Conservation (phyloP, 2,113 vertebrate species). For the Callocephalon fimbriatum region DNA sequence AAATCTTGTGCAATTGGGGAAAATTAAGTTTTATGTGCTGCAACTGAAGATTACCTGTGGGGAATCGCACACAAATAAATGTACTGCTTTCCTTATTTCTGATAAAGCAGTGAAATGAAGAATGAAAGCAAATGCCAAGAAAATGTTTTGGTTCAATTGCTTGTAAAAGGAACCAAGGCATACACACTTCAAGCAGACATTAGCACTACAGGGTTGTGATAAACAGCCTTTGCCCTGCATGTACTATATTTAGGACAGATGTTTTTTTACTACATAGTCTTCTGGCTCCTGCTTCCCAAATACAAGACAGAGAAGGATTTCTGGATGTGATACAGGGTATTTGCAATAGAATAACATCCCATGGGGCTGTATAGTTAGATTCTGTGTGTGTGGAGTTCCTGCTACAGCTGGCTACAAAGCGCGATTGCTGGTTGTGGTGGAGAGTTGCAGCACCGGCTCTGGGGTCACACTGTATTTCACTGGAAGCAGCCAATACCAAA, state of each 20-base stretch:
- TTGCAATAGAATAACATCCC: neutral
- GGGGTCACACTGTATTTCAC: neutral
- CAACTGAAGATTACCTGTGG: constrained; percentile 44
- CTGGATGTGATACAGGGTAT: neutral
- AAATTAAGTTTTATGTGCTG: constrained; percentile 58
- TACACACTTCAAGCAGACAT: neutral
- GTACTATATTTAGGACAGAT: neutral
- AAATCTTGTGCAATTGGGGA: constrained; percentile 45
- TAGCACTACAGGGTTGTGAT: constrained; percentile 2
- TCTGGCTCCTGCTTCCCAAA: neutral
- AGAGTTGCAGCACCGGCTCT: neutral
- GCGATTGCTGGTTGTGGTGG: neutral
- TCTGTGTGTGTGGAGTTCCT: neutral
- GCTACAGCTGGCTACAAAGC: neutral
- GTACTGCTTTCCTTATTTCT: neutral
- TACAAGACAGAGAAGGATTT: neutral
- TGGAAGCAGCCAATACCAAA: neutral
- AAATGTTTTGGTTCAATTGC: constrained; percentile 40
- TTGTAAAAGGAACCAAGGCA: constrained; percentile 29
- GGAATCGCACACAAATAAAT: neutral
- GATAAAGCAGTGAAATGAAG: constrained; percentile 39
- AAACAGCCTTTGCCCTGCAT: constrained; percentile 4
- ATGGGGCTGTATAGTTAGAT: neutral
- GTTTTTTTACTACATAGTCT: neutral
- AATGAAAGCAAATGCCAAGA: constrained; percentile 44